Conservation (phyloP, 2,888 invertebrate genomes). For the Dryadula phaetusa region DNA sequence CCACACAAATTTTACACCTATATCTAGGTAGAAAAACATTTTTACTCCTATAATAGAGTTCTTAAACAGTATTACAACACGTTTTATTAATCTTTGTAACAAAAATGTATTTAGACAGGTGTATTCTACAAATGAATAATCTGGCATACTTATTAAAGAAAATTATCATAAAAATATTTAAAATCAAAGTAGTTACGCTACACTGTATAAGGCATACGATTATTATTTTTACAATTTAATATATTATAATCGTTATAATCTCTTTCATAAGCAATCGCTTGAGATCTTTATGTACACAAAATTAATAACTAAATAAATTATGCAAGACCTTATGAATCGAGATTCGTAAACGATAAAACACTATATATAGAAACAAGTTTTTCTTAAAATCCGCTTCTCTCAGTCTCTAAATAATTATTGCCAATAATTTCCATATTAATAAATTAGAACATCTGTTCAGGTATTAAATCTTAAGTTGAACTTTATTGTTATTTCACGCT, state of each 20-base stretch:
- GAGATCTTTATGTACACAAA: slow-evolving; percentile 29
- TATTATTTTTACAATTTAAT: neutral
- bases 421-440: slow-evolving; percentile 22
- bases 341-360: slow-evolving; percentile 32
- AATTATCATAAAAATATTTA: neutral
- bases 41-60: neutral
- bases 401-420: slow-evolving; percentile 35
- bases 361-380: slow-evolving; percentile 30
- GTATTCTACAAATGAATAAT: neutral
- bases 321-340: slow-evolving; percentile 25
- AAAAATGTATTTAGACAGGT: neutral
- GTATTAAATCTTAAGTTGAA: neutral
- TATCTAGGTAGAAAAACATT: slow-evolving; percentile 17
- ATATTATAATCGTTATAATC: slow-evolving; percentile 14
- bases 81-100: neutral
- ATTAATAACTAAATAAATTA: slow-evolving; percentile 23
- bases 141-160: neutral
- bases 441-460: neutral
- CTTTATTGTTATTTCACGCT: slow-evolving; percentile 1
- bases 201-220: neutral
- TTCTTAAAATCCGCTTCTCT: slow-evolving; percentile 26
- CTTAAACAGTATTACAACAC: neutral
- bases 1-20: slow-evolving; percentile 36
- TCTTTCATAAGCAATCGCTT: slow-evolving; percentile 21
- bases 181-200: neutral